These are phyloP conservation scores for Psilanteris sp. DNA, from an alignment of 1,140 invertebrate genomes.

Conservation along the genomic window DNA sequence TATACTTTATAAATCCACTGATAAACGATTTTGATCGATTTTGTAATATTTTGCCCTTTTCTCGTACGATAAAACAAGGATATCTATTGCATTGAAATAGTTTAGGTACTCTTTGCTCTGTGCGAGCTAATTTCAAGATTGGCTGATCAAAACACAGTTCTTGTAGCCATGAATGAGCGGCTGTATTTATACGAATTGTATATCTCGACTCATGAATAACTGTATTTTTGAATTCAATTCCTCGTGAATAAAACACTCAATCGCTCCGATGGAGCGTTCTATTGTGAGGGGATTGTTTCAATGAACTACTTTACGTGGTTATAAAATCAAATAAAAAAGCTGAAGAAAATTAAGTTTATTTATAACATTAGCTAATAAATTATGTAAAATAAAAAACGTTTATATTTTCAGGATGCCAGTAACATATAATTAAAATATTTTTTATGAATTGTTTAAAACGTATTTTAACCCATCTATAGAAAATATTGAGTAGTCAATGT, in stretches of 20 bases:
- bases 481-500: no score
- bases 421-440: no score
- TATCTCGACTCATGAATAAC: conserved; percentile 53
- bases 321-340: conserved; percentile 57
- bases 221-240: conserved; percentile 62
- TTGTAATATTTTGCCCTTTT: conserved; percentile 6
- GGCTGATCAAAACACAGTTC: conserved; percentile 58
- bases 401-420: no score
- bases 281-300: conserved; percentile 51
- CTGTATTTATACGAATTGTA: conserved; percentile 54
- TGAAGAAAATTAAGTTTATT: conserved; percentile 59
- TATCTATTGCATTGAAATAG: conserved; percentile 48
- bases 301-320: conserved; percentile 49
- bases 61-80: conserved; percentile 31
- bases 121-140: conserved; percentile 62
- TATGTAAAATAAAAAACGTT: no score
- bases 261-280: conserved; percentile 58
- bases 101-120: conserved; percentile 48
- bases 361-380: conserved; percentile 10
- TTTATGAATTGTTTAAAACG: no score
- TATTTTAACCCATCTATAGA: no score
- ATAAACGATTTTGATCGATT: conserved; percentile 13
- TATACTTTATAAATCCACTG: no score
- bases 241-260: conserved; percentile 64
- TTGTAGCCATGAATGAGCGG: conserved; percentile 27